Base-by-base conservation (phyloP, 2,113 vertebrate genomes). In the Myxocyprinus asiaticus region DNA sequence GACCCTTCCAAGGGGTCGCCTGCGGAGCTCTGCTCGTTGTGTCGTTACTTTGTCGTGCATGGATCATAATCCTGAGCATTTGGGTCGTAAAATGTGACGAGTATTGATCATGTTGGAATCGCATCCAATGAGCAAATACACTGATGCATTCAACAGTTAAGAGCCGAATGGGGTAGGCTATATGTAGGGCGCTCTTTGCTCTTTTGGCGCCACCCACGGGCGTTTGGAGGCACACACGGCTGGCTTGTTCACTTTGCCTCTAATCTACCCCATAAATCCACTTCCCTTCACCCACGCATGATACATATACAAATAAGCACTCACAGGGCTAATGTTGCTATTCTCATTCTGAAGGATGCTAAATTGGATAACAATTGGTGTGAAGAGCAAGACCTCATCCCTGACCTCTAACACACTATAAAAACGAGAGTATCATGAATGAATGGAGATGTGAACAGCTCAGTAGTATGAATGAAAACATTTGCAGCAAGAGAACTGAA, bases 171-270 rank as follows among this genome's bases (percentile, higher is more conserved):
- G 64, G 22, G 65, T 17, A 61, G 1, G 22, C 22, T 33, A 33
- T 33, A 33, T 33, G 22, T 55, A 17, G 83, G 42, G 70, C 80
- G 78, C 88, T 89, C 63, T 86, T 92, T 89, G 90, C 90, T 91
- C 89, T 89, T 93, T 88, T 93, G 91, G 91, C 92, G 92, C 91
- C 92, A 91, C 87, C 92, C 88, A 90, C 90, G 91, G 92, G 91
- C 88, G 82, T 81, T 81, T 85, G 65, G 6, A 71, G 7, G 84
- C 71, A 79, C 63, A 71, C 66, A 6, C 58, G 33, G 22, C 14
- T 68, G 53, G 44, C 62, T 59, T 66, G 67, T 77, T 55, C 58
- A 81, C 56, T 47, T 62, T 76, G 74, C 61, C 61, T 43, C 33
- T 66, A 55, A 82, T 67, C 80, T 77, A 82, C 50, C 44, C 61